Evolutionary conservation across 2,113 vertebrate genomes (phyloP).

Genomic region (Agapornis roseicollis): DNA sequence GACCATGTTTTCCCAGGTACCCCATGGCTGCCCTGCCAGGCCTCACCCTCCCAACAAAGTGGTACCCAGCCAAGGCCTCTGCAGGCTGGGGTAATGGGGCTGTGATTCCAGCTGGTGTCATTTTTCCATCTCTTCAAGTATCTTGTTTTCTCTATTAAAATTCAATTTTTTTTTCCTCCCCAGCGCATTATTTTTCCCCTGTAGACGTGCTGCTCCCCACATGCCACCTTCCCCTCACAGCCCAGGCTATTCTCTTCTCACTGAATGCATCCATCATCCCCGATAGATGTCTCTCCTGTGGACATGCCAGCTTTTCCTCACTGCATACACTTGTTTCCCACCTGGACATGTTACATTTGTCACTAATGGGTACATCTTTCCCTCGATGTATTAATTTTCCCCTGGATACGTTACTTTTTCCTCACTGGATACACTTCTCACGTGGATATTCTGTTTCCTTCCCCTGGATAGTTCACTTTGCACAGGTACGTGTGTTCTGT

Average conservation of each 20-base stretch:
- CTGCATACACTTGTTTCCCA: background rate
- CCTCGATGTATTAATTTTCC: background rate
- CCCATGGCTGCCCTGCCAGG: background rate
- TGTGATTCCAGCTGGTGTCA: background rate
- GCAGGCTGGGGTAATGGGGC: background rate
- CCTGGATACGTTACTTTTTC: background rate
- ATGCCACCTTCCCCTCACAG: fast-evolving
- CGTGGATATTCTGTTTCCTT: background rate
- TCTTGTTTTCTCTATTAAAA: background rate
- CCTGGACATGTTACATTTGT: background rate
- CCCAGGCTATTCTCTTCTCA: background rate
- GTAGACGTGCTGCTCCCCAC: fast-evolving
- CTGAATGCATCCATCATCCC: fast-evolving
- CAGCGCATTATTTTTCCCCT: fast-evolving
- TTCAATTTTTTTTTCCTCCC: background rate
- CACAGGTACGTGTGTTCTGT: background rate
- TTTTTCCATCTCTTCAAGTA: background rate
- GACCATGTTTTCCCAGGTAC: background rate
- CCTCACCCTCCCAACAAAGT: background rate
- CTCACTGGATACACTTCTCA: too few species aligned
- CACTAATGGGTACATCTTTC: background rate
- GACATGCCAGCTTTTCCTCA: background rate
- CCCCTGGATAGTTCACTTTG: fast-evolving
- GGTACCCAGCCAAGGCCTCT: fast-evolving
- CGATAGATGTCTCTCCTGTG: fast-evolving